Conservation (phyloP, 1,140 invertebrate species). For the Lycorma delicatula region DNA sequence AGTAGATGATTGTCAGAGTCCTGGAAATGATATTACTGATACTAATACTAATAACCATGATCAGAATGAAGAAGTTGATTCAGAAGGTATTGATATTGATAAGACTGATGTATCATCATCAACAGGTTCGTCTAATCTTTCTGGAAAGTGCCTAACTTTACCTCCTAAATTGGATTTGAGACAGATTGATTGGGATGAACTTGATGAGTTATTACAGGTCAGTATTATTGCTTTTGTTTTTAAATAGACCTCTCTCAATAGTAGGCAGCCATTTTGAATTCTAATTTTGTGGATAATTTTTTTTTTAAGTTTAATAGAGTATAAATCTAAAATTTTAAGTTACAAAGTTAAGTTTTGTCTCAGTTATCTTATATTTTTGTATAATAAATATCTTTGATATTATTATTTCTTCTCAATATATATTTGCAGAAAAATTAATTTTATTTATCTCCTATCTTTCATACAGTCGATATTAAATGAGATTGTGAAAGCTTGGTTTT, state of each 20-base stretch:
- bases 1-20: too few species aligned
- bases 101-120: slow-evolving; percentile 27
- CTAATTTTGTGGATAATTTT: too few species aligned
- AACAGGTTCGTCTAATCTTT: slow-evolving; percentile 14
- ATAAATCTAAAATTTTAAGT: background rate
- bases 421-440: too few species aligned
- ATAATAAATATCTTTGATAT: too few species aligned
- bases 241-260: background rate
- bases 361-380: slow-evolving; percentile 40
- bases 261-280: background rate
- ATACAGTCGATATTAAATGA: too few species aligned
- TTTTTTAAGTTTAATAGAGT: background rate
- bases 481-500: too few species aligned
- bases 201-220: slow-evolving; percentile 57
- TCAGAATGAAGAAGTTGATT: too few species aligned
- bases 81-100: too few species aligned
- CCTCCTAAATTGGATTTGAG: slow-evolving; percentile 59
- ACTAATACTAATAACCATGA: too few species aligned
- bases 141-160: slow-evolving; percentile 47
- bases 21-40: too few species aligned
- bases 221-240: background rate
- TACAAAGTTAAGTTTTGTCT: slow-evolving; percentile 40
- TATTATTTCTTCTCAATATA: too few species aligned
- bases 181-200: slow-evolving; percentile 57
- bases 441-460: too few species aligned